Evolutionary conservation across 1,140 invertebrate genomes (phyloP).

Genomic region (Anastrepha obliqua): DNA sequence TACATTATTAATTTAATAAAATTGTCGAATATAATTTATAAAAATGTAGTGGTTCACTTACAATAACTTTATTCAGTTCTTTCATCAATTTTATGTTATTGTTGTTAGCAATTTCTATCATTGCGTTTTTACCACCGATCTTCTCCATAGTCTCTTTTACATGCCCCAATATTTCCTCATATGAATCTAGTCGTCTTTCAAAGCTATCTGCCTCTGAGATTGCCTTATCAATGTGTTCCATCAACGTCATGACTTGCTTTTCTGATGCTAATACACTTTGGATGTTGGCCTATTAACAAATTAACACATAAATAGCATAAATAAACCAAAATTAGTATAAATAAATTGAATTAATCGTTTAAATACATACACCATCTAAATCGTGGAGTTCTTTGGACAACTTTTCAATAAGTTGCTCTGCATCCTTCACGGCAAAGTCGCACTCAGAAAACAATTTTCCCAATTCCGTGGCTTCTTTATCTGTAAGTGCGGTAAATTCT

Average conservation of each 20-base stretch:
- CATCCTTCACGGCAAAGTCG: constrained; percentile 83
- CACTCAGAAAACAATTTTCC: constrained; percentile 82
- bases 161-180: constrained; percentile 87
- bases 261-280: constrained; percentile 88
- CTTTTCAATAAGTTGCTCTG: constrained; percentile 84
- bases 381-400: constrained; percentile 82
- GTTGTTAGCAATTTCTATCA: constrained; percentile 89
- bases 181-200: constrained; percentile 83
- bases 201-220: constrained; percentile 85
- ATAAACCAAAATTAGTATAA: not conserved
- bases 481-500: constrained; percentile 89
- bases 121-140: constrained; percentile 93
- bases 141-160: constrained; percentile 90
- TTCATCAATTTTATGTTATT: constrained; percentile 88
- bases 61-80: constrained; percentile 88
- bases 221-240: constrained; percentile 88
- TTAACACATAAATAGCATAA: not conserved
- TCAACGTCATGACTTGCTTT: constrained; percentile 86
- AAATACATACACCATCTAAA: constrained; percentile 78
- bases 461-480: constrained; percentile 87
- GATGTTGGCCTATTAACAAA: constrained; percentile 80
- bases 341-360: not conserved
- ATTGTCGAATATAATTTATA: not conserved
- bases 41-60: constrained; percentile 74
- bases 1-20: constrained; percentile 59